Base-by-base conservation (phyloP, 2,888 invertebrate species). In the Synanthedon vespiformis region DNA sequence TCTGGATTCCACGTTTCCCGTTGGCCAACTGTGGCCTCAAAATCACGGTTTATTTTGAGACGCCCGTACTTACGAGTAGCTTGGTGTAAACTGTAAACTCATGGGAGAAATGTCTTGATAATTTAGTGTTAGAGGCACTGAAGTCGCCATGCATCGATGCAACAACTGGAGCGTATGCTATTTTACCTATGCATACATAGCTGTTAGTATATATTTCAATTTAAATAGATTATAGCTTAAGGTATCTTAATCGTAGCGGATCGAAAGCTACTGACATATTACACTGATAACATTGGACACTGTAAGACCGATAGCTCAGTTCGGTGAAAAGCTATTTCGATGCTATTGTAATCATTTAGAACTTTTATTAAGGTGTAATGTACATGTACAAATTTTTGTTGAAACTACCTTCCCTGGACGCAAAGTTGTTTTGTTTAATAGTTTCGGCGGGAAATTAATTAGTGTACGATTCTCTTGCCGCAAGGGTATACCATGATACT, bases 401-500 rank as follows among this genome's bases (percentile, higher is more conserved):
- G 75, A 68, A 68, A 69, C 69, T 71, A 34, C 6, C 34, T 77
- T 73, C 67, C 68, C 70, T 61, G 60, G 67, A 71, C 67, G 66
- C 68, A 72, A 66, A 67, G 64, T 74, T 74, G 68, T 73, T 76
- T 74, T 64, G 66, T 77, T 80, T 80, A 60, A 79, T 70, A 74
- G 72, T 83, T 85, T 80, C 76, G 83, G 81, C 77, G 71, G 75
- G 70, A 81, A 81, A 79, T 70, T 72, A 67, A 50, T 60, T 76
- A 71, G 68, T 70, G 65, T 71, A 76, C 58, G 59, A 58, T 72
- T 67, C 70, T 83, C 82, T 84, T 84, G 86, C 81, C 78, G 78
- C 81, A 83, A 77, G 81, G 86, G 85, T 85, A 82, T 84, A 80
- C 82, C 86, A 84, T 80, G 69, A 68, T 74, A 75, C 77, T 74